Base-by-base conservation (phyloP, 2,797 vertebrate genomes). In the Lacerta viridis region DNA sequence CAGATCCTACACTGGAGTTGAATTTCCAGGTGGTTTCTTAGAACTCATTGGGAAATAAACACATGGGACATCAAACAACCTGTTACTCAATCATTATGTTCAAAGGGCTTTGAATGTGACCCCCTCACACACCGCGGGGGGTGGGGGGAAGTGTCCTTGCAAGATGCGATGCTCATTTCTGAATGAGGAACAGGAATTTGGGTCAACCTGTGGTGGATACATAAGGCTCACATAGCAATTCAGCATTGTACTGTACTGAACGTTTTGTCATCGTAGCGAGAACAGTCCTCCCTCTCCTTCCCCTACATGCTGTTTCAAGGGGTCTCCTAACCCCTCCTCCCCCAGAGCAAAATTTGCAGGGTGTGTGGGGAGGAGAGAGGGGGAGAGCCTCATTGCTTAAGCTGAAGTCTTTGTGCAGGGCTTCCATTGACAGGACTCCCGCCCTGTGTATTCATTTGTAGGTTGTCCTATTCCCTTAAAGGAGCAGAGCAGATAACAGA, bases 21-120 rank as follows among this genome's bases (percentile, higher is more conserved):
- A 46, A 43, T 55, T 20, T 83, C 61, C 41, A 6, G 55, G 33
- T 5, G 3, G 10, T 11, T 61, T 18, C 71, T 2, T 0, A 0
- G 61, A 46, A 66, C 50, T 36, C 0, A 17, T 64, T 80, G 85
- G 76, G 77, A 50, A 81, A 85, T 36, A 39, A 75, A 64, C 25
- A 23, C 2, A 27, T 55, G 29, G 29, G 50, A 64, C 4, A 80
- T 74, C 64, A 41, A 89, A 81, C 11, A 81, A 20, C 11, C 9
- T 75, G 41, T n/a, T 59, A 29, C 2, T 55, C 27, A 55, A 6
- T 77, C 27, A 23, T 33, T 20, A 79, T 43, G 20, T 18, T 17
- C 61, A 72, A 27, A 64, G n/a, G 41, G 2, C 36, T 66, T 82
- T n/a, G 25, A 72, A 79, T 13, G 46, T 46, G n/a, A 39, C 27